Percentiles rank a stretch among this genome's conserved stretches.
These are phyloP conservation scores for Adoxophyes honmai DNA, from an alignment of 1,140 invertebrate species.

Conservation along the genomic window DNA sequence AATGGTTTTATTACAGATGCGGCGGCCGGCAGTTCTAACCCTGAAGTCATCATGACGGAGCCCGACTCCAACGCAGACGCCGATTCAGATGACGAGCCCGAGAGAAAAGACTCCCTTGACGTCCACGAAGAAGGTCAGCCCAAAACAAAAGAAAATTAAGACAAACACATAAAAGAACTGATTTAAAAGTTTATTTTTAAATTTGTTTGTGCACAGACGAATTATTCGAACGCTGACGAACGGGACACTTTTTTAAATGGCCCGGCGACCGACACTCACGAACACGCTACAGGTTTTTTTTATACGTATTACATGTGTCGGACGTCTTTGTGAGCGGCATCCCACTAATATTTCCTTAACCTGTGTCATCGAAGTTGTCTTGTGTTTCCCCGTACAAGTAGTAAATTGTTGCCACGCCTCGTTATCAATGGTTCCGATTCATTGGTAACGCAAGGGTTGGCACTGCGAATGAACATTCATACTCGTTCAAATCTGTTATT, in stretches of 20 bases:
- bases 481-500: too few relatives aligned
- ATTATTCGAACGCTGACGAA: conserved; percentile 62
- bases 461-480: too few relatives aligned
- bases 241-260: conserved; percentile 41
- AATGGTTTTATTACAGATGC: conserved; percentile 31
- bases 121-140: conserved; percentile 68
- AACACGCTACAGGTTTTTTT: conserved; percentile 52
- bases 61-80: conserved; percentile 56
- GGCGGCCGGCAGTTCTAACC: conserved; percentile 38
- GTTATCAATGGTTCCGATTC: too few relatives aligned
- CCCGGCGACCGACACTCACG: conserved; percentile 43
- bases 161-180: conserved; percentile 11
- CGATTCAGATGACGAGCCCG: conserved; percentile 66
- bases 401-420: too few relatives aligned
- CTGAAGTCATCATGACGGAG: conserved; percentile 64
- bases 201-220: conserved; percentile 60
- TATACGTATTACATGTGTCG: conserved; percentile 18
- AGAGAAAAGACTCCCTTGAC: conserved; percentile 66
- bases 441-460: too few relatives aligned
- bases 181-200: conserved; percentile 25
- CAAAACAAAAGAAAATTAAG: background rate
- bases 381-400: background rate
- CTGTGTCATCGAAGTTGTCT: background rate
- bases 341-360: background rate
- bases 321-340: conserved; percentile 11